Evolutionary conservation across 2,113 vertebrate species (phyloP), one percentile per base, ranked within the genome.

Genomic region (Rhipidura dahli): DNA sequence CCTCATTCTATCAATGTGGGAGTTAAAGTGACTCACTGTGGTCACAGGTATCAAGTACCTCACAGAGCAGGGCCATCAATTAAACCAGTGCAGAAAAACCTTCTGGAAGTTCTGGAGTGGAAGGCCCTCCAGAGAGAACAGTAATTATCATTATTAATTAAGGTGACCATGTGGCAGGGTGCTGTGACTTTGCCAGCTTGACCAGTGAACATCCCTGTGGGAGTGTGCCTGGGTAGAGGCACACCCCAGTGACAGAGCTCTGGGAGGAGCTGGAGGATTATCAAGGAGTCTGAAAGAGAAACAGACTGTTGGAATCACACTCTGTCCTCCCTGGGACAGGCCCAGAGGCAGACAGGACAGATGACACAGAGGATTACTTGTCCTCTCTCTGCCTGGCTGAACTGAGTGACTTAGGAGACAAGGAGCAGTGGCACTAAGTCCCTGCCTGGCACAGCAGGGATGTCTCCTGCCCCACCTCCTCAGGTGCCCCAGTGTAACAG

Each of bases 341-440:
- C 56, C 20, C 24, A 40, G 26, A 54, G n/a, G 65, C 15, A n/a
- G 28, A 39, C 20, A 19, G 28, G 51, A 30, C 18, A 16, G n/a
- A 15, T 23, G n/a, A 40, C 10, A 21, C 5, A 15, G 44, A 59
- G 59, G 24, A 31, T 59, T 85, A 28, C 44, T 18, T 45, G 2
- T 39, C 16, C 50, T 71, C 7, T 50, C 33, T n/a, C 14, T 44
- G 39, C 33, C 37, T 10, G 11, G 28, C 44, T 26, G 65, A 51
- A 51, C 1, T 14, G 4, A 13, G 15, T 12, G 42, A 44, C 28
- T 69, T 22, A 23, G 56, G 35, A 42, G 15, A 56, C 0, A 0
- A 22, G 27, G 12, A 75, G 31, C 28, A 63, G 24, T 49, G 71
- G 71, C 10, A 39, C 59, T 18, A n/a, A 64, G 13, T 9, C 53